Percentiles rank a stretch among this genome's conserved stretches.
Conservation (phyloP, 2,797 vertebrate species). For the Rhabdophis nuchalis region DNA sequence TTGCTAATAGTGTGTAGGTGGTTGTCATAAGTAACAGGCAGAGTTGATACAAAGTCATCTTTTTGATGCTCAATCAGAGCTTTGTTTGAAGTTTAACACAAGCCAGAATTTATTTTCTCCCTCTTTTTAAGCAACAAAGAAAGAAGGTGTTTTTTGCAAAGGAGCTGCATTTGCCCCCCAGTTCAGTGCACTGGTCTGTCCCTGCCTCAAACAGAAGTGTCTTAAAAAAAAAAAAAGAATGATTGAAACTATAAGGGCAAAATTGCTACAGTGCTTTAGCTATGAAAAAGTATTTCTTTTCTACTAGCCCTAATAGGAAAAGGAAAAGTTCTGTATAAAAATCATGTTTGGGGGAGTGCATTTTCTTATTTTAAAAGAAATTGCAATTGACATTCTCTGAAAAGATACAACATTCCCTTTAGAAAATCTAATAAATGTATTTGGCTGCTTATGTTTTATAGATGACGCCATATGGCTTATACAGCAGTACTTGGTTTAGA, state of each 20-base stretch:
- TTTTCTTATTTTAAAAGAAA: neutral
- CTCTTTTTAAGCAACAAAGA: neutral
- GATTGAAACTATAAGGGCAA: neutral
- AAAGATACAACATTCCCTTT: neutral
- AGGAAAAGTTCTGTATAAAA: neutral
- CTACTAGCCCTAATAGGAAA: neutral
- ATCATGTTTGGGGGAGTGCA: neutral
- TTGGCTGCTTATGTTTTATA: neutral
- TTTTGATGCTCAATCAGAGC: neutral
- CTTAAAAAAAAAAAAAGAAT: neutral
- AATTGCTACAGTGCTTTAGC: neutral
- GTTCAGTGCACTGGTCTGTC: neutral
- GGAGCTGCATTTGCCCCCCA: neutral
- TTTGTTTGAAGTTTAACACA: slow-evolving; percentile 12
- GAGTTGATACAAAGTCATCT: neutral
- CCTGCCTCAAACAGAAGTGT: neutral
- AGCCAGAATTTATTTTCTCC: neutral
- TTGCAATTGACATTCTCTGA: neutral
- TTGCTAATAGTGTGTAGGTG: neutral
- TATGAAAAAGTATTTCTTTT: neutral
- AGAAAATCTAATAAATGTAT: neutral
- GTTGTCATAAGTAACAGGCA: neutral
- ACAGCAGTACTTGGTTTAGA: neutral
- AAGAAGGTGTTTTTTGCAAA: neutral
- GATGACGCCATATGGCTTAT: neutral